Evolutionary conservation across 1,140 invertebrate species (phyloP), one percentile per base, ranked within the genome.

Genomic region (Drosophila orena): DNA sequence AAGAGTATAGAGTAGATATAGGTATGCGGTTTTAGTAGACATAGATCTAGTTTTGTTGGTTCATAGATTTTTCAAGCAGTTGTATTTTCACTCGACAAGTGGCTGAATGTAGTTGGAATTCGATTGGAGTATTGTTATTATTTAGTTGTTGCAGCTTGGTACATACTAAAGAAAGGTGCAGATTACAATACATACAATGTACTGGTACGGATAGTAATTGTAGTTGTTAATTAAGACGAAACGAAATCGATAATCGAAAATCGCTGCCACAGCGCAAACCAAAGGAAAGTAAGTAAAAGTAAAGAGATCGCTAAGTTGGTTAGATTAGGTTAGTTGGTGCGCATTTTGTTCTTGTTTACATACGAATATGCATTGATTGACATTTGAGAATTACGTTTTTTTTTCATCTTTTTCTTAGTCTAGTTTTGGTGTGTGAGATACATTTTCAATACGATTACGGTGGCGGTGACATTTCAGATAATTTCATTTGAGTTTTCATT

Each of bases 141-240:
- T 46, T 71, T 53, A 65, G 61, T 80, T 64, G 75, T 81, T 90
- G 77, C 85, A 90, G 81, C 81, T 89, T 81, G 71, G 72, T 85
- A 81, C 59, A 83, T 84, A 71, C 86, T 86, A 90, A 80, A 86
- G 79, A 86, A 77, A 75, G 62, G 86, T 90, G 86, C 86, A 90
- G 79, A 76, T 85, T 88, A 88, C 75, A 73, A 79, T 83, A 83
- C 58, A 81, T 69, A 74, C 47, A 47, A 47, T 73, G 62, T 77
- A 77, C 62, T 69, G 54, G 61, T 77, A 77, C 61, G 60, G 71
- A 64, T 75, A 75, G 69, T 73, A 62, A 37, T 52, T 68, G 38
- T 59, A 58, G 47, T 66, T 75, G 35, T 58, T 75, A 59, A 42
- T 58, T 47, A 59, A 75, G 60, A 68, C 40, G 27, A 76, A 74